Percentiles rank a stretch among this genome's conserved stretches.
Evolutionary conservation across 2,888 invertebrate genomes (phyloP).

Genomic region (Aphelenchoides bicaudatus): DNA sequence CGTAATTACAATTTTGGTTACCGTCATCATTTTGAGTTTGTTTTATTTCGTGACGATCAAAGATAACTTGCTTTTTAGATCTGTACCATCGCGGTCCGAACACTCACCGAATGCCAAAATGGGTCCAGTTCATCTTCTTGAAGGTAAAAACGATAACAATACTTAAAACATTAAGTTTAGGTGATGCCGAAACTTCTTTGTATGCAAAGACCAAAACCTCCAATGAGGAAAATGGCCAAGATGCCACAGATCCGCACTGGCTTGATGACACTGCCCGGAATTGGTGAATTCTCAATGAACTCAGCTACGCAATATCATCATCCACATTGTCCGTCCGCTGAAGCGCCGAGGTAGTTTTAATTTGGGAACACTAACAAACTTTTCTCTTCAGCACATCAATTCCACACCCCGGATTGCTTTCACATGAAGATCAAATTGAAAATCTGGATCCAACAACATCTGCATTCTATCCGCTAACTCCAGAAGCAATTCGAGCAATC

Average conservation of each 20-base stretch:
- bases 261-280: constrained; percentile 43
- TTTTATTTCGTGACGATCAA: constrained; percentile 11
- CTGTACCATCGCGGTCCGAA: constrained; percentile 77
- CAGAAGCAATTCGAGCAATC: constrained; percentile 83
- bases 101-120: constrained; percentile 97
- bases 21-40: constrained; percentile 67
- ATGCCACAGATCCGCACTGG: constrained; percentile 23
- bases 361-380: neutral
- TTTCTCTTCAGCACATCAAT: constrained; percentile 1
- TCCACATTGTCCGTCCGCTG: constrained; percentile 38
- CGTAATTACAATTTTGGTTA: constrained; percentile 96
- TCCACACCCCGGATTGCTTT: constrained; percentile 26
- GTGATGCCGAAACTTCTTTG: constrained; percentile 84
- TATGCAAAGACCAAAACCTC: constrained; percentile 79
- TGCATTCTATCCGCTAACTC: constrained; percentile 79
- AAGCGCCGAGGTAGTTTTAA: constrained; percentile 22
- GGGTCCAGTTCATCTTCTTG: constrained; percentile 90
- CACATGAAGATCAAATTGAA: constrained; percentile 18
- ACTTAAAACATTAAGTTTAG: constrained; percentile 27
- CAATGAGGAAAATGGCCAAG: constrained; percentile 26
- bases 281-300: constrained; percentile 49
- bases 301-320: constrained; percentile 42
- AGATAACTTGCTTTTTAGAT: constrained; percentile 96
- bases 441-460: constrained; percentile 65
- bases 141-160: constrained; percentile 37